Conservation (phyloP, 2,797 vertebrate species). For the Melanotaenia boesemani region DNA sequence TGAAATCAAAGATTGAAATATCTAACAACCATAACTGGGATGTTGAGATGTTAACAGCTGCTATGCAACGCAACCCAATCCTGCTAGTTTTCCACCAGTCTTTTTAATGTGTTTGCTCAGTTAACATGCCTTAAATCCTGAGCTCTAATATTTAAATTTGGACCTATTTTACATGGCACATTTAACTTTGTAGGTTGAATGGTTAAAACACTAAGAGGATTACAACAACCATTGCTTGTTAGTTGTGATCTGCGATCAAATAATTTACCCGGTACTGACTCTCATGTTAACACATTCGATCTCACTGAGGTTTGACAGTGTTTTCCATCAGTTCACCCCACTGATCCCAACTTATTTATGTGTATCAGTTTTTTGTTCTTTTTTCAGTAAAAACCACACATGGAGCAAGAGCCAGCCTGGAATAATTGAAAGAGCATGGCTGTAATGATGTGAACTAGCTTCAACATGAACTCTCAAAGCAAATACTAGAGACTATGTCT, state of each 20-base stretch:
- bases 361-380: slow-evolving; percentile 1
- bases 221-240: slow-evolving; percentile 1
- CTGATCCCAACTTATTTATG: slow-evolving; percentile 7
- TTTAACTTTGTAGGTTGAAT: neutral
- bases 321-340: slow-evolving; percentile 35
- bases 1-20: neutral
- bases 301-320: slow-evolving; percentile 20
- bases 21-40: neutral
- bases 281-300: slow-evolving; percentile 16
- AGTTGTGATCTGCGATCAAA: neutral
- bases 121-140: neutral
- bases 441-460: slow-evolving; percentile 22
- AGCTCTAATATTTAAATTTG: slow-evolving; percentile 10
- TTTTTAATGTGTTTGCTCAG: neutral
- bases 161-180: slow-evolving; percentile 12
- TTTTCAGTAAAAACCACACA: neutral
- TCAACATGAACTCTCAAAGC: slow-evolving; percentile 23
- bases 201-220: slow-evolving; percentile 7
- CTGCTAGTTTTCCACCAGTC: too few species aligned
- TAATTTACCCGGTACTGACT: slow-evolving; percentile 12
- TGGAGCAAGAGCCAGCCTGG: slow-evolving; percentile 21
- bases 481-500: slow-evolving; percentile 18
- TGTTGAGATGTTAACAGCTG: neutral
- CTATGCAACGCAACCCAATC: neutral
- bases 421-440: slow-evolving; percentile 15